phyloP scores from a whole-genome alignment of 2,888 invertebrate species.

The Heliconius erato region DNA sequence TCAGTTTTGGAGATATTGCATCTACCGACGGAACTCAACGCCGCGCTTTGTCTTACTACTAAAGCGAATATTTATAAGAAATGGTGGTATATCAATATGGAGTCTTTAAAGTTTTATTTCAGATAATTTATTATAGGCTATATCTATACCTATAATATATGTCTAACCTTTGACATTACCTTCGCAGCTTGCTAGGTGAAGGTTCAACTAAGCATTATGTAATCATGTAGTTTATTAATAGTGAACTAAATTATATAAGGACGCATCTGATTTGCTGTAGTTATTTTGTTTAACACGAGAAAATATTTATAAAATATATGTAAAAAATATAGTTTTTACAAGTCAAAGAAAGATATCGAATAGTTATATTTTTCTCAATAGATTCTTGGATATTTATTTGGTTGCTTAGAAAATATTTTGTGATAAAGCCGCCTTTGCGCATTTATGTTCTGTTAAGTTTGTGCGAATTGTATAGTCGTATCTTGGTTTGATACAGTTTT shows the following conservation, averaged over 20 bases:
- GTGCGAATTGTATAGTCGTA: too few species aligned
- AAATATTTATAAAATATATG: background rate
- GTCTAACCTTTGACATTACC: conserved; percentile 37
- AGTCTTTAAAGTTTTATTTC: conserved; percentile 14
- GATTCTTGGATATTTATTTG: too few species aligned
- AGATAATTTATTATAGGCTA: background rate
- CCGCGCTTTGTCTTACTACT: background rate
- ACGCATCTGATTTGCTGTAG: background rate
- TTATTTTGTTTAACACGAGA: background rate
- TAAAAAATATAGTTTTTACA: too few species aligned
- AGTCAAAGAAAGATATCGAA: too few species aligned
- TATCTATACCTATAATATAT: background rate
- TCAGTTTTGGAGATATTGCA: background rate
- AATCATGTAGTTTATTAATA: conserved; percentile 8
- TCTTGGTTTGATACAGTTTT: too few species aligned
- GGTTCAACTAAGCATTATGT: conserved; percentile 46
- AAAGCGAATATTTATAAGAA: background rate
- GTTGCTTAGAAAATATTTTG: too few species aligned
- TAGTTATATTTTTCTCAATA: too few species aligned
- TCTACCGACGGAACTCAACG: background rate
- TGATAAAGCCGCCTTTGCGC: too few species aligned
- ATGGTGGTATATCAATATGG: background rate
- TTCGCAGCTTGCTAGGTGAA: conserved; percentile 55
- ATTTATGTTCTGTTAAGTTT: too few species aligned
- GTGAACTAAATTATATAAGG: background rate